A percentile compares a stretch with the other conserved stretches of the same genome.
phyloP scores from a whole-genome alignment of 2,113 vertebrate genomes.

The Nyctibius bracteatus region DNA sequence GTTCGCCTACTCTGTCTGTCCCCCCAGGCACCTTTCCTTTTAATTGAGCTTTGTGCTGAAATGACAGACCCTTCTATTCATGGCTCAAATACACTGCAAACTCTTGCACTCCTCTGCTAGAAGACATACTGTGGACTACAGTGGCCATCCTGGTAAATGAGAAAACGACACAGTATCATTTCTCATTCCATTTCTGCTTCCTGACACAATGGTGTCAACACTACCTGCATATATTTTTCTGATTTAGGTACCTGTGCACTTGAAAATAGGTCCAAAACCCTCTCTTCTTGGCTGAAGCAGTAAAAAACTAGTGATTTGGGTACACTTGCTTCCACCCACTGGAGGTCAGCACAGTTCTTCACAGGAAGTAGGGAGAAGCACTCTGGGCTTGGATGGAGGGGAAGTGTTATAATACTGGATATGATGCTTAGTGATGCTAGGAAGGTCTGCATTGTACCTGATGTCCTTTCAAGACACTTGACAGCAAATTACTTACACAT shows the following conservation, averaged over 20 bases:
- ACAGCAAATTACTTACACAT: not conserved
- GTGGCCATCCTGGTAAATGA: not conserved
- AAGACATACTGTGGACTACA: not conserved
- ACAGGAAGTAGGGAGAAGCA: not conserved
- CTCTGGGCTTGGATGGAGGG: not conserved
- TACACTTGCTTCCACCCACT: conserved; percentile 6
- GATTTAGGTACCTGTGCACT: not conserved
- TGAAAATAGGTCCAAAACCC: not conserved
- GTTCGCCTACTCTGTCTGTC: not conserved
- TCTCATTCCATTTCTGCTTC: not conserved
- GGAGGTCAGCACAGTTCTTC: conserved; percentile 54
- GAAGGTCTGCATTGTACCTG: not conserved
- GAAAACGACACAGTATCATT: not conserved
- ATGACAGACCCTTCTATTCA: not conserved
- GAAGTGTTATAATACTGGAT: not conserved
- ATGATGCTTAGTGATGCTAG: not conserved
- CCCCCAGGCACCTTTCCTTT: not conserved
- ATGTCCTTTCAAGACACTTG: not conserved
- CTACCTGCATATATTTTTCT: not conserved
- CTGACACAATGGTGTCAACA: not conserved
- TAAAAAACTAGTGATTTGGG: not conserved
- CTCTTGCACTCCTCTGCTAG: not conserved
- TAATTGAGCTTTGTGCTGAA: not conserved
- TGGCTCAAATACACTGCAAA: not conserved
- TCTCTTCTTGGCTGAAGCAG: not conserved